These are phyloP conservation scores for Diplazon laetatorius DNA, from an alignment of 2,888 invertebrate genomes.

Conservation along the genomic window DNA sequence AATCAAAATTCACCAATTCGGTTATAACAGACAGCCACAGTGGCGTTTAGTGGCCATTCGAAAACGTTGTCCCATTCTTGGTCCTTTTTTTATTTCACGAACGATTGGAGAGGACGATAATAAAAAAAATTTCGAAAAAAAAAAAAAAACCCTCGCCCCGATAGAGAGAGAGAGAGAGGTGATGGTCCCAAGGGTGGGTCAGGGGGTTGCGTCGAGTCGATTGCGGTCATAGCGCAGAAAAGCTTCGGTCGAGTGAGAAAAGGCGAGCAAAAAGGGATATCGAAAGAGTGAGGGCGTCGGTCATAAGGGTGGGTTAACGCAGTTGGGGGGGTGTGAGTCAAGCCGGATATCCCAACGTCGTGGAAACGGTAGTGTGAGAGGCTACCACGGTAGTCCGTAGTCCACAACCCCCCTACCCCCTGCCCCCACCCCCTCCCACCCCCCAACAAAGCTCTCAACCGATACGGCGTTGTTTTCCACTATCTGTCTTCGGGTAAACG, in stretches of 20 bases:
- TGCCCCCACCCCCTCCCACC: too few relatives aligned
- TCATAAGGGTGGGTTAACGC: background rate
- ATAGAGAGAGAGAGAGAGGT: too few relatives aligned
- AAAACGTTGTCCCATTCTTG: conserved; percentile 39
- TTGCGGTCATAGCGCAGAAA: conserved; percentile 30
- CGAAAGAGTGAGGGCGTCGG: conserved; percentile 42
- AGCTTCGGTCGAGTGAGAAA: conserved; percentile 42
- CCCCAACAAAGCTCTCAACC: conserved; percentile 23
- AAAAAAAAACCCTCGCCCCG: too few relatives aligned
- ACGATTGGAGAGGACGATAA: conserved; percentile 53
- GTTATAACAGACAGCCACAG: conserved; percentile 10
- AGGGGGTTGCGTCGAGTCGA: conserved; percentile 46
- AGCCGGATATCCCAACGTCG: conserved; percentile 16
- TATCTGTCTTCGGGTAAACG: conserved; percentile 80
- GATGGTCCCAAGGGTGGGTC: conserved; percentile 50
- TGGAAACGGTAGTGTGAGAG: conserved; percentile 19
- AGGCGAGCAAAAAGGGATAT: conserved; percentile 36
- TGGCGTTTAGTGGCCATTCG: conserved; percentile 33
- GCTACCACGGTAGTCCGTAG: conserved; percentile 20
- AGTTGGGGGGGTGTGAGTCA: conserved; percentile 43
- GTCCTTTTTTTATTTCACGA: conserved; percentile 50
- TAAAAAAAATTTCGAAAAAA: conserved; percentile 54
- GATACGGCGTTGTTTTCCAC: conserved; percentile 72
- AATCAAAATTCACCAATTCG: too few relatives aligned
- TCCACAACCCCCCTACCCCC: too few relatives aligned